Evolutionary conservation across 2,797 vertebrate species (phyloP).

Genomic region (Callimico goeldii): DNA sequence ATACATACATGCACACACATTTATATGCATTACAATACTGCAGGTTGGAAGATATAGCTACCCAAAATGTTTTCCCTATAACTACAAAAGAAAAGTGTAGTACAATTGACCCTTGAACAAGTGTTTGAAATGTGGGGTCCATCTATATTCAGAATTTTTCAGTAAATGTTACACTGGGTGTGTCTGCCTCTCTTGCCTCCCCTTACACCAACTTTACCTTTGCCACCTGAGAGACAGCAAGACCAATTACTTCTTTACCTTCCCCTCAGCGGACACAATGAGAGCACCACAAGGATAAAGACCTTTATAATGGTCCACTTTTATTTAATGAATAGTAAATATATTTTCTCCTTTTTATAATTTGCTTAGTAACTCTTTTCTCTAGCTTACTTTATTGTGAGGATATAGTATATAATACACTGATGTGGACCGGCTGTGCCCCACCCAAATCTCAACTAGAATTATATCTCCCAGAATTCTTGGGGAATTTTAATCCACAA

Average conservation of each 20-base stretch:
- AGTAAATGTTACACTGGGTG: too few species aligned
- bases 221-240: not conserved
- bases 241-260: not conserved
- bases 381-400: not conserved
- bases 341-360: not conserved
- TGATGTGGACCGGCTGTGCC: not conserved
- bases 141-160: not conserved
- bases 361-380: not conserved
- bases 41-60: not conserved
- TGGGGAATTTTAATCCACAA: not conserved
- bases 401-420: not conserved
- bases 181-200: not conserved
- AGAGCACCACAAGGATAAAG: not conserved
- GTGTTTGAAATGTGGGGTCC: not conserved
- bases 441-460: not conserved
- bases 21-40: not conserved
- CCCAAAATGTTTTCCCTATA: not conserved
- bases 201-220: not conserved
- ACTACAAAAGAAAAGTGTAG: not conserved
- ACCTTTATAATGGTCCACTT: not conserved
- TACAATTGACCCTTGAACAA: not conserved
- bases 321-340: not conserved
- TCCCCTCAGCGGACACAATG: not conserved
- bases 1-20: rapidly evolving
- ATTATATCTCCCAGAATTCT: not conserved